These are phyloP conservation scores for Atta texana DNA, from an alignment of 1,140 invertebrate species.

Conservation along the genomic window DNA sequence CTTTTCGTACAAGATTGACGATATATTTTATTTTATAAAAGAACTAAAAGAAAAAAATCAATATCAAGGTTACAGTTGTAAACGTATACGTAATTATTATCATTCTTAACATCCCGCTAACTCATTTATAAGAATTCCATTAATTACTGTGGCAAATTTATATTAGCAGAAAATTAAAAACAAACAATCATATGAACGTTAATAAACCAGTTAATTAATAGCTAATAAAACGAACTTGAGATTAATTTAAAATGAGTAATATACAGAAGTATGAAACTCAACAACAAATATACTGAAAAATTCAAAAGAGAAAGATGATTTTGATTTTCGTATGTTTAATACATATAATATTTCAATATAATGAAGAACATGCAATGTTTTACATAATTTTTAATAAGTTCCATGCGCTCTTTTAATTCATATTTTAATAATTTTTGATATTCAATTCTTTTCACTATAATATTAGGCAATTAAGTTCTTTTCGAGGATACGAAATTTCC, in stretches of 20 bases:
- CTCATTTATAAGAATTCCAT: not conserved
- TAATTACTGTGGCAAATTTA: not conserved
- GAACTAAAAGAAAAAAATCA: not conserved
- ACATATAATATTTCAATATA: not conserved
- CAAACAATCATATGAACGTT: not conserved
- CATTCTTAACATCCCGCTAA: not conserved
- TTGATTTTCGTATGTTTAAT: not conserved
- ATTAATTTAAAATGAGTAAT: not conserved
- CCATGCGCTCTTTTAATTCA: not conserved
- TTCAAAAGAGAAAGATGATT: not conserved
- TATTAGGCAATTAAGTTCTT: not conserved
- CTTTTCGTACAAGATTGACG: not conserved
- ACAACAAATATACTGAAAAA: not conserved
- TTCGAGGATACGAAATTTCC: not conserved
- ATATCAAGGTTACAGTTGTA: not conserved
- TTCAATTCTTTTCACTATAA: too few relatives aligned
- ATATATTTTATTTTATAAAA: not conserved
- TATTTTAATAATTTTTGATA: not conserved
- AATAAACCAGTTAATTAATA: not conserved
- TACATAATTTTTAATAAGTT: not conserved
- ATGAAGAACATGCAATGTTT: not conserved
- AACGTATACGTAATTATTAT: not conserved
- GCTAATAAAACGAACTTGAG: not conserved
- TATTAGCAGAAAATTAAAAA: not conserved
- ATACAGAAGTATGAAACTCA: not conserved